Evolutionary conservation across 2,113 vertebrate species (phyloP), one percentile per base, ranked within the genome.

Genomic region (Gulo gulo): DNA sequence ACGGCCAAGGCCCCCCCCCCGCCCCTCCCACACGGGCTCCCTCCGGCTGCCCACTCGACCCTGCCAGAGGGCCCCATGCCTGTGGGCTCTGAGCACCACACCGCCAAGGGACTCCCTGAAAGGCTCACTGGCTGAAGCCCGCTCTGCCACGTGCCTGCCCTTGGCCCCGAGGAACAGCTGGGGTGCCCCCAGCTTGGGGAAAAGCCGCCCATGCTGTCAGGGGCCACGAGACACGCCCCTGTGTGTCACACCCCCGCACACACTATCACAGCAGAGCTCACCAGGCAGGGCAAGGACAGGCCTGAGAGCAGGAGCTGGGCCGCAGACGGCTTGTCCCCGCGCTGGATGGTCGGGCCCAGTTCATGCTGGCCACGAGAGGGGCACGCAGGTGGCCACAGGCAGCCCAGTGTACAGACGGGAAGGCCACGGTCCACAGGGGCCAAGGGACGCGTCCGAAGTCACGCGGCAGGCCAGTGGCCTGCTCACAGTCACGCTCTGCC

Each of bases 41-140:
- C 0, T 2, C 3, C 0, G 1, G n/a, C 67, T 13, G 57, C 11
- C 16, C 1, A 0, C 7, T 11, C 69, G 39, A 57, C 50, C 29
- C 2, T 3, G 94, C 76, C 73, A 26, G 42, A 89, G 14, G 82
- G 63, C 91, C 39, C 18, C 0, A 10, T 63, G 42, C n/a, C 74
- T 7, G 12, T 8, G 36, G 57, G 63, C 88, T 63, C 61, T 14
- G 11, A 11, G 26, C 6, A 0, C 10, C n/a, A 4, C 6, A 4
- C 59, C 45, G 45, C 61, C 80, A 69, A 2, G 45, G 61, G 39
- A 67, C 39, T 4, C 26, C 24, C 57, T 26, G 12, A 1, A 15
- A 21, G 55, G 39, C 26, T 39, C 52, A 36, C 39, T 36, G 67
- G 50, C 14, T 23, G 2, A 16, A 87, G 88, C 63, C 59, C 71